These are phyloP conservation scores for Tetramorium parvispinum DNA, from an alignment of 1,140 invertebrate genomes.

Conservation along the genomic window DNA sequence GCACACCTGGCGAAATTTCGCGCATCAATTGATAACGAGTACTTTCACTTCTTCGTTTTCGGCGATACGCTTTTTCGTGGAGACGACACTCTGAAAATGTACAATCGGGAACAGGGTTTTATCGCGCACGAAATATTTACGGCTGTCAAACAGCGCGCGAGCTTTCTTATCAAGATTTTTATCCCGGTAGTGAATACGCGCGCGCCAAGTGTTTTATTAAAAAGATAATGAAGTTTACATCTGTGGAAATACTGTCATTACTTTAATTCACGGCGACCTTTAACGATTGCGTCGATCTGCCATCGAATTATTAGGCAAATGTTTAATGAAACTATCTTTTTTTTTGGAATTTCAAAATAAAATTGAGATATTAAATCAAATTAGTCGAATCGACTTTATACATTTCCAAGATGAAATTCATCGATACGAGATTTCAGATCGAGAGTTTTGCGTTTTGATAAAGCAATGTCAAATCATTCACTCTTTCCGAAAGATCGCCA, in stretches of 20 bases:
- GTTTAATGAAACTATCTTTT: neutral
- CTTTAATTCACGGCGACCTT: neutral
- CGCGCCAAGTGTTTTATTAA: neutral
- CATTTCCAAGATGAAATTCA: neutral
- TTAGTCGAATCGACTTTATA: neutral
- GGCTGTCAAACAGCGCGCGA: neutral
- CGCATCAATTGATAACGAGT: neutral
- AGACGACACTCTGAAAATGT: too few species aligned
- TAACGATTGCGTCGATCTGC: neutral
- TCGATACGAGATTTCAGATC: too few species aligned
- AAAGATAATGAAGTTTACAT: constrained; percentile 24
- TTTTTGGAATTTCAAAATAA: neutral
- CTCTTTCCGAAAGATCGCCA: neutral
- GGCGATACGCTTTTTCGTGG: too few species aligned
- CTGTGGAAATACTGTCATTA: neutral
- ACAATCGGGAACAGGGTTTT: neutral
- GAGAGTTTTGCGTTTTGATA: neutral
- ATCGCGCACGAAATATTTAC: neutral
- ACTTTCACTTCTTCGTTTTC: neutral
- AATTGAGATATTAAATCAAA: neutral
- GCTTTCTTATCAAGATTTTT: neutral
- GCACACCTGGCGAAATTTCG: neutral
- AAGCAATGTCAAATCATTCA: neutral
- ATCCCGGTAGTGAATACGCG: neutral
- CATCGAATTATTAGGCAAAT: neutral